A percentile compares a stretch with the other conserved stretches of the same genome.
Conservation (phyloP, 2,797 vertebrate genomes). For the Acanthopagrus latus region DNA sequence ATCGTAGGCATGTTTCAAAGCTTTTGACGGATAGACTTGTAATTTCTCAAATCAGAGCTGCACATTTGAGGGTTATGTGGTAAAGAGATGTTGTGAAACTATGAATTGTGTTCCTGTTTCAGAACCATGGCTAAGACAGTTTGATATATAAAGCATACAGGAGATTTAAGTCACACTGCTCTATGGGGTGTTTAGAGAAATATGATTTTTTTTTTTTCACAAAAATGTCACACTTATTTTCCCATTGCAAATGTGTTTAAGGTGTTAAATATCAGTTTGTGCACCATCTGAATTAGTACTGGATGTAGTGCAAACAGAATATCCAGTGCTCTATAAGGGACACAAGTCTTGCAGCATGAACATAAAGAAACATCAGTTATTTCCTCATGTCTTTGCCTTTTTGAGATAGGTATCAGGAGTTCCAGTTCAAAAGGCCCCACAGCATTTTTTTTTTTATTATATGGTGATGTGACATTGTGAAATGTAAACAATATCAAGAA, state of each 20-base stretch:
- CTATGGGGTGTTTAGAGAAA: background rate
- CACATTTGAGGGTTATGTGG: background rate
- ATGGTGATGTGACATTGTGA: background rate
- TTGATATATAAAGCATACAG: background rate
- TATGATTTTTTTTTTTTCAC: background rate
- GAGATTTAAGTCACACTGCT: background rate
- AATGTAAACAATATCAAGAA: background rate
- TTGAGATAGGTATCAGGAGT: background rate
- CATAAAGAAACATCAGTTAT: background rate
- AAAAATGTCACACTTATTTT: background rate
- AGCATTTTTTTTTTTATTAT: background rate
- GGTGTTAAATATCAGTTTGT: background rate
- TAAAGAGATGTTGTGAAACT: background rate
- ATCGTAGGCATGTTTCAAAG: too few relatives aligned
- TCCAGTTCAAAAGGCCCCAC: background rate
- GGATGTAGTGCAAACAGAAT: background rate
- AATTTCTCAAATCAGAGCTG: background rate
- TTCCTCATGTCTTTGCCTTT: background rate
- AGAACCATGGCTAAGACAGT: background rate
- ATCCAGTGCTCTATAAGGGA: background rate
- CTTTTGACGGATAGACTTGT: background rate
- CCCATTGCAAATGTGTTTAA: background rate
- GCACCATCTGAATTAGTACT: background rate
- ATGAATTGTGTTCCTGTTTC: background rate
- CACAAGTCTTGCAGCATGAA: background rate